These are phyloP conservation scores for Zaprionus africanus DNA, from an alignment of 1,140 invertebrate species.

Conservation along the genomic window DNA sequence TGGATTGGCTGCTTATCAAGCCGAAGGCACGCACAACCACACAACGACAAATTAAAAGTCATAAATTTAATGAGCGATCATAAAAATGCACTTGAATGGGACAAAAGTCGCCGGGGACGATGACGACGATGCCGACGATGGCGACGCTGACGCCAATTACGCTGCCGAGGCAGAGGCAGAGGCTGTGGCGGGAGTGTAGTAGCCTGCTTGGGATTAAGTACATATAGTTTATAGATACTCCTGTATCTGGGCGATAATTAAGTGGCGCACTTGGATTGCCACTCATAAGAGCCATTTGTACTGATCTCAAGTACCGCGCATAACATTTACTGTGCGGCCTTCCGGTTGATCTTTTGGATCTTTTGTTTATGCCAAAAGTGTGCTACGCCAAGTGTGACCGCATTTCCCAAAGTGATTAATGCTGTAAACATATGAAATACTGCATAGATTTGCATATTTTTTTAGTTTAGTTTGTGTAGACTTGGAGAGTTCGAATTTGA, in stretches of 20 bases:
- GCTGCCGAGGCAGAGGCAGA: constrained; percentile 11
- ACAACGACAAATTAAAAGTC: constrained; percentile 73
- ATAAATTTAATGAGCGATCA: constrained; percentile 79
- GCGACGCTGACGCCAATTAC: constrained; percentile 16
- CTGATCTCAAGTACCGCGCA: constrained; percentile 24
- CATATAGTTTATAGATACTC: constrained; percentile 40
- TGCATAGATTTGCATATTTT: neutral
- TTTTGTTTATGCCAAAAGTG: constrained; percentile 46
- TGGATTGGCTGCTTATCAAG: constrained; percentile 44
- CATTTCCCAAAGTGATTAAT: neutral
- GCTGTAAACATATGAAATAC: neutral
- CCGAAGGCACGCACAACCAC: constrained; percentile 42
- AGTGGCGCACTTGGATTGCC: constrained; percentile 55
- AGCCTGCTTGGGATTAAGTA: constrained; percentile 41
- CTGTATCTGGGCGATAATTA: constrained; percentile 53
- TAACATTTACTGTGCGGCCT: constrained; percentile 28
- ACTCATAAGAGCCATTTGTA: constrained; percentile 49
- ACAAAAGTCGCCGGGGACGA: constrained; percentile 23
- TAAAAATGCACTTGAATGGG: constrained; percentile 75
- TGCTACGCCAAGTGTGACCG: neutral
- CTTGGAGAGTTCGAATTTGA: neutral
- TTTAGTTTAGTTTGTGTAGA: neutral
- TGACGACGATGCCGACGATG: neutral
- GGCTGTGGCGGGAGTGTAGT: constrained; percentile 30
- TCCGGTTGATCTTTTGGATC: constrained; percentile 33